phyloP scores from a whole-genome alignment of 2,113 vertebrate species.

The Brachypodius melanocephalos region DNA sequence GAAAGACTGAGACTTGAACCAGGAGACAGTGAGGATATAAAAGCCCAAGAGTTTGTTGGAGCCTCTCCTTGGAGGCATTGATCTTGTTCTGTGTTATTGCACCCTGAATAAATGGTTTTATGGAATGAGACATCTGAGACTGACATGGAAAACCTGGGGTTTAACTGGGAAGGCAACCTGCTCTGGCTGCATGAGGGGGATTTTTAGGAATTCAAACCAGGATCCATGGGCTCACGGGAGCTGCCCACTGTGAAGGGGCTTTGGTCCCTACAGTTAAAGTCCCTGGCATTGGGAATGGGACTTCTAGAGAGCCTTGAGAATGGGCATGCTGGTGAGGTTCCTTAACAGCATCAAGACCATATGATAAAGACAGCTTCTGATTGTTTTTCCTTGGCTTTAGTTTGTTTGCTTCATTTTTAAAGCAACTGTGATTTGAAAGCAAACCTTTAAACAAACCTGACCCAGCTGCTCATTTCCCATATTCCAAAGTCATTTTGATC shows the following conservation, averaged over 20 bases:
- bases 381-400: not conserved
- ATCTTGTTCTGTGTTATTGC: not conserved
- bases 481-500: not conserved
- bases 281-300: not conserved
- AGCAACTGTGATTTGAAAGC: not conserved
- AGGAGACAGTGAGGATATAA: not conserved
- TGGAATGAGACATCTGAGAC: not conserved
- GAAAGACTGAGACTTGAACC: accelerated
- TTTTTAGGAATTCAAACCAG: not conserved
- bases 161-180: not conserved
- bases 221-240: not conserved
- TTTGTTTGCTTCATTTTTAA: not conserved
- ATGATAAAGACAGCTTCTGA: not conserved
- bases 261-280: not conserved
- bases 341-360: not conserved
- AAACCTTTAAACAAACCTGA: not conserved
- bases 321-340: not conserved
- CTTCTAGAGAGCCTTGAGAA: not conserved
- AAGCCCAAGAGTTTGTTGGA: not conserved
- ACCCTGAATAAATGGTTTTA: not conserved
- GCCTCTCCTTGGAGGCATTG: not conserved
- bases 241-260: not conserved
- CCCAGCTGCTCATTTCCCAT: not conserved
- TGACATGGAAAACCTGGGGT: not conserved
- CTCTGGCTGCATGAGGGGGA: not conserved